Conservation (phyloP, 2,888 invertebrate species). For the Leucophenga montana region DNA sequence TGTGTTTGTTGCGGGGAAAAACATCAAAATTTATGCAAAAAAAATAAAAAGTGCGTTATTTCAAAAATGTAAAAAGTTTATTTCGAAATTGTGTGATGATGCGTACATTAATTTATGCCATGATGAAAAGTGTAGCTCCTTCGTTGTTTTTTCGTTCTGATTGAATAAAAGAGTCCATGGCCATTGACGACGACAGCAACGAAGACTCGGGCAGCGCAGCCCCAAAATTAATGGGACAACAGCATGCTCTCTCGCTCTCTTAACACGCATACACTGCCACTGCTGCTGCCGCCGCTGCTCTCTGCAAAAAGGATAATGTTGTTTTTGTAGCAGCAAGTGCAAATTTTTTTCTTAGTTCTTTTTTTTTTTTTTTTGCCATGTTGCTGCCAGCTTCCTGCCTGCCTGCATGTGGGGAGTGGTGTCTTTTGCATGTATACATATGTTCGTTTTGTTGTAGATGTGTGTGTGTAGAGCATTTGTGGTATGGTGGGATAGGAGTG, state of each 20-base stretch:
- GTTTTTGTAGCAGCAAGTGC: slow-evolving; percentile 41
- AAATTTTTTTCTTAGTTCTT: slow-evolving; percentile 57
- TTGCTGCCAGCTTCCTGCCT: slow-evolving; percentile 32
- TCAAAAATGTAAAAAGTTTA: slow-evolving; percentile 7
- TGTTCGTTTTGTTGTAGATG: slow-evolving; percentile 34
- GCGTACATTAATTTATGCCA: background rate
- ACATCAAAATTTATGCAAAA: slow-evolving; percentile 12
- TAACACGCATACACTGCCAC: background rate
- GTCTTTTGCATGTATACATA: slow-evolving; percentile 46
- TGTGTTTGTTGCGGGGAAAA: slow-evolving; percentile 29
- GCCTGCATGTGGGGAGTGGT: slow-evolving; percentile 40
- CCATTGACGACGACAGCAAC: background rate
- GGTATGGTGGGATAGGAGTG: slow-evolving; percentile 18
- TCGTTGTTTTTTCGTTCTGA: background rate
- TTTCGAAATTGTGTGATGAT: background rate
- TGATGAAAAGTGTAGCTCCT: background rate
- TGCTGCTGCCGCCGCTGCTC: background rate
- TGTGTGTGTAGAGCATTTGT: slow-evolving; percentile 29
- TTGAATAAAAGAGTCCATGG: slow-evolving; percentile 22
- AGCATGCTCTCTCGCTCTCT: slow-evolving; percentile 7
- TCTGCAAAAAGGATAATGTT: slow-evolving; percentile 8
- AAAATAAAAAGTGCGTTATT: slow-evolving; percentile 14
- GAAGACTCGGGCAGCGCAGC: slow-evolving; percentile 4
- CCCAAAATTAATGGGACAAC: slow-evolving; percentile 23
- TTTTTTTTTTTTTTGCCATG: slow-evolving; percentile 42